Percentiles rank a stretch among this genome's conserved stretches.
Conservation (phyloP, 2,797 vertebrate genomes). For the Pangasius larnaudii region DNA sequence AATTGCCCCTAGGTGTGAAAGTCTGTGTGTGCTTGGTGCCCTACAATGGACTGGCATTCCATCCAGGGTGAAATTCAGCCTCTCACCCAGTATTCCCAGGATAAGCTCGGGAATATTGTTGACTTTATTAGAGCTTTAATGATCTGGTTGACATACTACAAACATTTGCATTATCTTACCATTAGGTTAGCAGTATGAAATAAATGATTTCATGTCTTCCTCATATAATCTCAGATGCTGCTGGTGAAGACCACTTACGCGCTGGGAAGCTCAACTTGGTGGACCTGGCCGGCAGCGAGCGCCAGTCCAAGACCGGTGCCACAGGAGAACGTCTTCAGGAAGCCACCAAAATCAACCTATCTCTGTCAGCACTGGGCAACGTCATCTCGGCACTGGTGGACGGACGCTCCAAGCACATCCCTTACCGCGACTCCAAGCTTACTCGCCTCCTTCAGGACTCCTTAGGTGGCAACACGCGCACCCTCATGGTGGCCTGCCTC, state of each 20-base stretch:
- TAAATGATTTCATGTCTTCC: neutral
- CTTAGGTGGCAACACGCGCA: constrained; percentile 87
- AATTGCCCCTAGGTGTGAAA: neutral
- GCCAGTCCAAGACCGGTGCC: constrained; percentile 90
- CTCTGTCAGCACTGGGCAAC: constrained; percentile 87
- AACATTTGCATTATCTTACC: neutral
- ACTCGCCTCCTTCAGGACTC: constrained; percentile 91
- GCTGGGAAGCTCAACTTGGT: constrained; percentile 91
- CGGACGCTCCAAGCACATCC: constrained; percentile 84
- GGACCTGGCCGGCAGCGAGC: constrained; percentile 90
- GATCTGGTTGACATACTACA: neutral
- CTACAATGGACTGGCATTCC: neutral
- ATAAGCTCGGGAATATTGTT: neutral
- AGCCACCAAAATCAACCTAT: constrained; percentile 92
- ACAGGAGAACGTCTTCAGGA: constrained; percentile 86
- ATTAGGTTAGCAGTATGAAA: neutral
- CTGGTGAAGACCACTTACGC: constrained; percentile 82
- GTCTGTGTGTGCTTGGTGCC: neutral
- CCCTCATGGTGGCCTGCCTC: constrained; percentile 89
- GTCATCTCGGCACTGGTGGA: constrained; percentile 89
- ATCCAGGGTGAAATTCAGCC: neutral
- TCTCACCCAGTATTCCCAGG: neutral
- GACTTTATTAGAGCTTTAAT: neutral
- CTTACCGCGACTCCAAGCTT: constrained; percentile 89
- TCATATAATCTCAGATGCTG: constrained; percentile 61